Conservation (phyloP, 2,113 vertebrate species). For the Mirza zaza region DNA sequence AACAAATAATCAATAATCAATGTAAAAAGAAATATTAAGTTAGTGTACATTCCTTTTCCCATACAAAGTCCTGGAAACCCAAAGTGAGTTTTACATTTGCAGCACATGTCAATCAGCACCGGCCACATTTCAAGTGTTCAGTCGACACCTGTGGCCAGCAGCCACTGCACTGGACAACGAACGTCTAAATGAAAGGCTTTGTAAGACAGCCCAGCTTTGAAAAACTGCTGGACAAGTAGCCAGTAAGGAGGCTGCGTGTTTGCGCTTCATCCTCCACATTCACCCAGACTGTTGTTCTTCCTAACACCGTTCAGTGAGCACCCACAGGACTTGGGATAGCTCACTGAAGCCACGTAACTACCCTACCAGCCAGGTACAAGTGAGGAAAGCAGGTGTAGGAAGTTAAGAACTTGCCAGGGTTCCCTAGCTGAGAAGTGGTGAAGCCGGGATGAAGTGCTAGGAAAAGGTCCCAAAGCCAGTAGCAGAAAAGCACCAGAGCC, state of each 20-base stretch:
- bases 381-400: not conserved
- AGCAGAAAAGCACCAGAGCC: not conserved
- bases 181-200: not conserved
- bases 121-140: not conserved
- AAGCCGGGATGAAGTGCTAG: not conserved
- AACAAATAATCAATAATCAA: not conserved
- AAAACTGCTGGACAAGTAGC: not conserved
- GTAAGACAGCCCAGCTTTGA: not conserved
- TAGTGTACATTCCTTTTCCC: not conserved
- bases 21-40: not conserved
- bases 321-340: not conserved
- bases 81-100: not conserved
- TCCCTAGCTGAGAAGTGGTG: not conserved
- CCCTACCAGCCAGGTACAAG: too few relatives aligned
- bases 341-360: fast-evolving
- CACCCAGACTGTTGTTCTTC: not conserved
- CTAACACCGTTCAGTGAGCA: not conserved
- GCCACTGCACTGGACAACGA: not conserved
- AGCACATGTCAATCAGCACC: not conserved
- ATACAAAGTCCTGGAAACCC: not conserved
- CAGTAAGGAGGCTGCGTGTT: not conserved
- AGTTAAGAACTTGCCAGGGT: not conserved
- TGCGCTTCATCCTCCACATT: not conserved
- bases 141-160: not conserved
- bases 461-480: not conserved